Evolutionary conservation across 2,113 vertebrate species (phyloP), one percentile per base, ranked within the genome.

Genomic region (Phaetusa simplex): DNA sequence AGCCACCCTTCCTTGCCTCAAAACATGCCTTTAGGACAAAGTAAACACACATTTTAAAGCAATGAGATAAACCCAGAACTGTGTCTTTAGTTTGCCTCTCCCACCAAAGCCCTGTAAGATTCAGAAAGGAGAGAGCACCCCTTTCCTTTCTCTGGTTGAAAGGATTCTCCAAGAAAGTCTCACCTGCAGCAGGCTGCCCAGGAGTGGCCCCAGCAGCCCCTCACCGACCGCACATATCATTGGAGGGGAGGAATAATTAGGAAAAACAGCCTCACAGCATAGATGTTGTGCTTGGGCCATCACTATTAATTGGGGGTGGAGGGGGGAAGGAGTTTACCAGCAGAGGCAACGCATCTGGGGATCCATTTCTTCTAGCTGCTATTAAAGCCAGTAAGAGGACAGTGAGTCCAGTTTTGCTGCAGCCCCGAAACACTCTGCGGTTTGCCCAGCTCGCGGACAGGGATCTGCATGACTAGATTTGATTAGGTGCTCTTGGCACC

Each of bases 401-500:
- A 53, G 21, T 0, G 3, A 92, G 24, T 22, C 52, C 49, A 23
- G 77, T 71, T 94, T 87, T 80, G 27, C 66, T 96, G 92, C 71
- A 88, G 73, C 86, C 58, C 71, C 73, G 77, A 80, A 90, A 76
- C 1, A 0, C 52, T 72, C 42, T 76, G 53, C 0, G 0, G 72
- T 58, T 84, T 76, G 20, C 58, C 71, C 56, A 73, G 38, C 30
- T 43, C 1, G 0, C 0, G 0, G 62, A 74, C 30, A 38, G 38
- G 49, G 47, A 86, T 73, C 74, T 82, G 62, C 78, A 82, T 47
- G 58, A 85, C 50, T 86, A 61, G 67, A 79, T 85, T 93, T 93
- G 74, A 96, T 95, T 34, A 94, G 64, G n/a, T 61, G n/a, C 88
- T 90, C 67, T 85, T 94, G 86, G 85, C 92, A 82, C 26, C 1